phyloP scores from a whole-genome alignment of 1,140 invertebrate species.

The Laupala kohalensis region DNA sequence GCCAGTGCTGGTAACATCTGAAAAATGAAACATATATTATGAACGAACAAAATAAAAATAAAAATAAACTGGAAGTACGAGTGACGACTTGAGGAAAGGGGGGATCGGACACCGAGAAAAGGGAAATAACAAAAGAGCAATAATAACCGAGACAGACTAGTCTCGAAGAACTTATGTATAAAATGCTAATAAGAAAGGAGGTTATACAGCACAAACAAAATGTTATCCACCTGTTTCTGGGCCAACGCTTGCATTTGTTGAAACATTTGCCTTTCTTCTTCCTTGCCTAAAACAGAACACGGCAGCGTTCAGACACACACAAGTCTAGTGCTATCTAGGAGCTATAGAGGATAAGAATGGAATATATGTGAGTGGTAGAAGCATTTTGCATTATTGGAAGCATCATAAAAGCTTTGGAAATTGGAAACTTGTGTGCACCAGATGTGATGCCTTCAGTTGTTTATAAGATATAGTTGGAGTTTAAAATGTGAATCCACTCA shows the following conservation, averaged over 20 bases:
- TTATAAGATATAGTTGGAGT: too few species aligned
- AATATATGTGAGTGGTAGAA: too few species aligned
- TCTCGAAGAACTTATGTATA: background rate
- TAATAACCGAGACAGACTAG: background rate
- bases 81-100: too few species aligned
- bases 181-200: background rate
- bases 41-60: background rate
- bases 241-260: slow-evolving; percentile 91
- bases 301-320: background rate
- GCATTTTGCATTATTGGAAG: too few species aligned
- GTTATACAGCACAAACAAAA: background rate
- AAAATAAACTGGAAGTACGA: background rate
- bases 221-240: slow-evolving; percentile 81
- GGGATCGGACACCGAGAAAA: background rate
- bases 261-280: slow-evolving; percentile 87
- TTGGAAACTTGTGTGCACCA: too few species aligned
- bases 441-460: too few species aligned
- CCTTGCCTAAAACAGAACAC: slow-evolving; percentile 59
- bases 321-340: background rate
- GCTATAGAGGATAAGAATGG: background rate
- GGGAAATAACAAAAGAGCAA: background rate
- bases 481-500: too few species aligned
- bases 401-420: too few species aligned
- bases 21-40: background rate
- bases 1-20: background rate